Evolutionary conservation across 2,113 vertebrate species (phyloP).

Genomic region (Gnathonemus echidnorhynchus): DNA sequence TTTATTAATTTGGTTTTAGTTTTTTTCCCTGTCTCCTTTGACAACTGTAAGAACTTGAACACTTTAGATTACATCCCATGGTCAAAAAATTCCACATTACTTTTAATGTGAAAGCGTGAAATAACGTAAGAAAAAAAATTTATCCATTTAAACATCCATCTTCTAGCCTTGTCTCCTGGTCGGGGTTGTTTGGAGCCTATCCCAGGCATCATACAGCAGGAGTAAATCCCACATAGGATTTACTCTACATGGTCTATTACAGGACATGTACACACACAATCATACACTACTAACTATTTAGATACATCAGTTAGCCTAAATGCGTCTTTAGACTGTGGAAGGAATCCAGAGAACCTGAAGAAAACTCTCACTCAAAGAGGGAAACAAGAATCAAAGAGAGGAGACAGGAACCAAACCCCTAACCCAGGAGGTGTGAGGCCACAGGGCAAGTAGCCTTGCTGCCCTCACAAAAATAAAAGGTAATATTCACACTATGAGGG

Average conservation of each 20-base stretch:
- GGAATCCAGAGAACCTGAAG: not conserved
- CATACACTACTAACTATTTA: not conserved
- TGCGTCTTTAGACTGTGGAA: not conserved
- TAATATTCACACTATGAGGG: not conserved
- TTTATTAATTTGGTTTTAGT: slow-evolving; percentile 1
- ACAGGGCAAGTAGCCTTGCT: not conserved
- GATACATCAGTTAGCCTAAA: not conserved
- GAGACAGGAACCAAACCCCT: not conserved
- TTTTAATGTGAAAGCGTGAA: not conserved
- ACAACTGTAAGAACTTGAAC: not conserved
- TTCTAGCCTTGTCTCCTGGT: not conserved
- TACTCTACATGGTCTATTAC: not conserved
- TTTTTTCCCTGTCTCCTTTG: not conserved
- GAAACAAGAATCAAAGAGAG: not conserved
- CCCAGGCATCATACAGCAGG: not conserved
- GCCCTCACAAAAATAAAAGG: not conserved
- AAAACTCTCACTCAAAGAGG: not conserved
- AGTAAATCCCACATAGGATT: not conserved
- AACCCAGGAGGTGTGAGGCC: not conserved
- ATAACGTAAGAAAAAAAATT: not conserved
- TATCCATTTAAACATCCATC: not conserved
- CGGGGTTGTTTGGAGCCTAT: not conserved
- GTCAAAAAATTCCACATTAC: not conserved
- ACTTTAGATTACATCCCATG: not conserved
- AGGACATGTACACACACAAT: not conserved